phyloP scores from a whole-genome alignment of 1,140 invertebrate species.

The Schlechtendalia chinensis region DNA sequence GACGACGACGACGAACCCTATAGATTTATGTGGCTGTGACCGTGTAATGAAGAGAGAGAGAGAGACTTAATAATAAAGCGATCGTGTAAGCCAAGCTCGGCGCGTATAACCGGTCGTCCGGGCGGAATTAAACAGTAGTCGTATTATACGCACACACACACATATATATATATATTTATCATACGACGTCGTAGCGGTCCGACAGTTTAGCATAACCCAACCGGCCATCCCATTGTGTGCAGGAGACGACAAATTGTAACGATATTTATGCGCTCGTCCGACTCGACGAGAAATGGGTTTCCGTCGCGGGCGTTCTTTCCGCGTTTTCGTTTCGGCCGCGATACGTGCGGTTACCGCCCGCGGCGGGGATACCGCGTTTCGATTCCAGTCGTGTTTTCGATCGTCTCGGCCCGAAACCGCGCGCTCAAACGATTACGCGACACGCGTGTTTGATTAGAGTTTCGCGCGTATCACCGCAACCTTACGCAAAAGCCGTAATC shows the following conservation, averaged over 20 bases:
- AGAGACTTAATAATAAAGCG: slow-evolving; percentile 39
- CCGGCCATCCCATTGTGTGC: slow-evolving; percentile 11
- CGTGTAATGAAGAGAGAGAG: slow-evolving; percentile 18
- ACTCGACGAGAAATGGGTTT: slow-evolving; percentile 2
- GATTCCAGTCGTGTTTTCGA: too few relatives aligned
- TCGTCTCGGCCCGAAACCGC: neutral
- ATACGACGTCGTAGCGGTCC: neutral
- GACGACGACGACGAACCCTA: slow-evolving; percentile 3
- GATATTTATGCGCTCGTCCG: neutral
- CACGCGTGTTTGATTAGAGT: too few relatives aligned
- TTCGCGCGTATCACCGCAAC: too few relatives aligned
- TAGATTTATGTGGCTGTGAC: slow-evolving; percentile 19
- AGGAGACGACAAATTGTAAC: slow-evolving; percentile 34
- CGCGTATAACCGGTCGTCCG: slow-evolving; percentile 3
- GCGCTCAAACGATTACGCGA: too few relatives aligned
- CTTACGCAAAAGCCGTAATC: too few relatives aligned
- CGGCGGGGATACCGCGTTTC: too few relatives aligned
- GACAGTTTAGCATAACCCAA: slow-evolving; percentile 30
- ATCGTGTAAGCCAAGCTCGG: slow-evolving; percentile 25
- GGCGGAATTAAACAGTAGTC: slow-evolving; percentile 8
- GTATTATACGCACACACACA: too few relatives aligned
- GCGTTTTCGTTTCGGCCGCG: too few relatives aligned
- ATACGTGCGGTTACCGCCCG: too few relatives aligned
- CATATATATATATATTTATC: too few relatives aligned
- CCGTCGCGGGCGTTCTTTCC: neutral